Conservation (phyloP, 2,888 invertebrate genomes). For the Dicyrtoma fusca region DNA sequence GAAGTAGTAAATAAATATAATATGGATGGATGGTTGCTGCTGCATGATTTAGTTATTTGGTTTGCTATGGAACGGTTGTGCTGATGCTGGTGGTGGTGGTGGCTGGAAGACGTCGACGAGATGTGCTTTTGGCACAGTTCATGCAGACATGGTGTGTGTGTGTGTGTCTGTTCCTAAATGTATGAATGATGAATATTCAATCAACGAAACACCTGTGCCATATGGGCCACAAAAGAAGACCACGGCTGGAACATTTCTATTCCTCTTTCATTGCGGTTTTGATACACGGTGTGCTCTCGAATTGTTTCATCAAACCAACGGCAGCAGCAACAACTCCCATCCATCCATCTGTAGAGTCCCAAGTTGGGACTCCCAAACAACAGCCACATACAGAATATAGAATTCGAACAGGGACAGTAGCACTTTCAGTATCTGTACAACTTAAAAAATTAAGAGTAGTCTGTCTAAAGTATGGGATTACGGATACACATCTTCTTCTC, state of each 20-base stretch:
- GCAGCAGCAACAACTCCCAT: neutral
- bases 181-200: conserved; percentile 57
- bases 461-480: no score
- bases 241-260: conserved; percentile 48
- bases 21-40: no score
- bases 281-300: conserved; percentile 24
- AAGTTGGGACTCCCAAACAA: no score
- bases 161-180: conserved; percentile 42
- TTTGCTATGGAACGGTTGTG: no score
- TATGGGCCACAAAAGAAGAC: conserved; percentile 50
- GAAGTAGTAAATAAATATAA: no score
- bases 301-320: conserved; percentile 31
- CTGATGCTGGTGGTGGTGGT: neutral
- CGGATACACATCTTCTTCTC: no score
- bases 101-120: conserved; percentile 8
- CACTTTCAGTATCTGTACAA: neutral
- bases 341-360: conserved; percentile 2
- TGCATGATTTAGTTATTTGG: no score
- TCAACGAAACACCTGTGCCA: conserved; percentile 58
- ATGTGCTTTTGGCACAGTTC: conserved; percentile 34
- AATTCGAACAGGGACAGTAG: neutral
- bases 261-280: conserved; percentile 47
- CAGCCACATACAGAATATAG: no score
- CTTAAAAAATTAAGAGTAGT: neutral
- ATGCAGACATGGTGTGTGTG: conserved; percentile 38